phyloP scores from a whole-genome alignment of 2,797 vertebrate genomes.

The Acanthurus lineatus region DNA sequence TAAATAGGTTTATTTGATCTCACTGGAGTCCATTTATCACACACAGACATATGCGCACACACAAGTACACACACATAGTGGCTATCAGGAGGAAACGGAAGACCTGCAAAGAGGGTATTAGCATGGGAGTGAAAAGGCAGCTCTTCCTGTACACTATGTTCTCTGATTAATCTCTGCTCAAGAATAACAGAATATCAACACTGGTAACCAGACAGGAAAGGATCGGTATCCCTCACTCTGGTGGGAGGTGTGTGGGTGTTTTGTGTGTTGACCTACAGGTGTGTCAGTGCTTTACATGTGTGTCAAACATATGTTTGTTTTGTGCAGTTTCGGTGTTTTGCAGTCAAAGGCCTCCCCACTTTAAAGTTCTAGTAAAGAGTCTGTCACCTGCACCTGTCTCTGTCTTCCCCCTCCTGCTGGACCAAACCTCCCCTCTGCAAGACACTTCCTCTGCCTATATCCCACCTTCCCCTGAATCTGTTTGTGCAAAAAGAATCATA shows the following conservation, averaged over 20 bases:
- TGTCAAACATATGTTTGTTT: slow-evolving; percentile 58
- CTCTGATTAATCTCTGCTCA: slow-evolving; percentile 73
- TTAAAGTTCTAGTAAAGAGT: slow-evolving; percentile 67
- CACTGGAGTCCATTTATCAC: slow-evolving; percentile 57
- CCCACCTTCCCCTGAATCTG: slow-evolving; percentile 26
- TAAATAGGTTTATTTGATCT: slow-evolving; percentile 67
- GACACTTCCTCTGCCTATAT: slow-evolving; percentile 37
- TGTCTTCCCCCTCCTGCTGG: slow-evolving; percentile 25
- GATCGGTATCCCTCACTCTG: slow-evolving; percentile 53
- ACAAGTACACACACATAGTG: slow-evolving; percentile 7
- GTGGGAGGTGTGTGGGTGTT: slow-evolving; percentile 64
- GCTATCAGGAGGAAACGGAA: slow-evolving; percentile 43
- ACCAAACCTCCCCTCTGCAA: slow-evolving; percentile 18
- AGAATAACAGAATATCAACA: slow-evolving; percentile 65
- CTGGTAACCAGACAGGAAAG: slow-evolving; percentile 67
- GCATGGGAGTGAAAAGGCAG: slow-evolving; percentile 53
- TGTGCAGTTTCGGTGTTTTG: slow-evolving; percentile 49
- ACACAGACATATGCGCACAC: slow-evolving; percentile 10
- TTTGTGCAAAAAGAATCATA: slow-evolving; percentile 1
- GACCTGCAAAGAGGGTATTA: slow-evolving; percentile 42
- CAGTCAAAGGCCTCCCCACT: slow-evolving; percentile 30
- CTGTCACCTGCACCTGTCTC: slow-evolving; percentile 58
- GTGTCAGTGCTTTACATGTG: slow-evolving; percentile 35
- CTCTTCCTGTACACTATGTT: slow-evolving; percentile 56
- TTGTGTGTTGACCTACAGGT: slow-evolving; percentile 35